phyloP scores from a whole-genome alignment of 2,113 vertebrate species.

The Alaudala cheleensis region DNA sequence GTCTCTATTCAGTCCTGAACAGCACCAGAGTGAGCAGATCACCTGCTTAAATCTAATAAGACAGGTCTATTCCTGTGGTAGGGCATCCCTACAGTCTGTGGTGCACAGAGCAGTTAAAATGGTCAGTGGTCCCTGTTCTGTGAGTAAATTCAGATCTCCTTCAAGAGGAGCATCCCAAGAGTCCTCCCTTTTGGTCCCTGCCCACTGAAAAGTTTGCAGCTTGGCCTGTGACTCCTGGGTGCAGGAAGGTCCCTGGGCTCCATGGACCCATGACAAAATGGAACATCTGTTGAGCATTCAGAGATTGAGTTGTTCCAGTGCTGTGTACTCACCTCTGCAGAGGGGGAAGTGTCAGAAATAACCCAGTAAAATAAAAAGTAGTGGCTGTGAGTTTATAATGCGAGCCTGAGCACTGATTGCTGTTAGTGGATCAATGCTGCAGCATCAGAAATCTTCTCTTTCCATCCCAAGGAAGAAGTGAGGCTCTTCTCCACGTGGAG shows the following conservation, averaged over 20 bases:
- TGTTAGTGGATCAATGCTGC: neutral
- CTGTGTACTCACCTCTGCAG: neutral
- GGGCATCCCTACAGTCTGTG: neutral
- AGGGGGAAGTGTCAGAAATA: neutral
- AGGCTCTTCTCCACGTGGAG: neutral
- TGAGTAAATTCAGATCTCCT: neutral
- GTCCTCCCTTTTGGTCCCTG: neutral
- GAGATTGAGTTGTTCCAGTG: neutral
- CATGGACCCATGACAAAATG: rapidly evolving
- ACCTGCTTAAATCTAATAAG: neutral
- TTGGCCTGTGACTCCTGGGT: neutral
- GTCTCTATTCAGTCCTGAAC: neutral
- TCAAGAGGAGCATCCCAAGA: neutral
- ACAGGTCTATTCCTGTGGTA: neutral
- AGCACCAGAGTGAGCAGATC: neutral
- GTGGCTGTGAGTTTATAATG: neutral
- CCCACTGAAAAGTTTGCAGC: neutral
- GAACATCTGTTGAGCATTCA: neutral
- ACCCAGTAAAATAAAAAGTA: neutral
- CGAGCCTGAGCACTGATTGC: neutral
- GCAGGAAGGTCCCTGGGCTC: neutral
- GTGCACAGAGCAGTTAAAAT: neutral
- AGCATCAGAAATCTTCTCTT: neutral
- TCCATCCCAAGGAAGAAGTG: neutral
- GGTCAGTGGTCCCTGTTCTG: neutral